phyloP scores from a whole-genome alignment of 2,113 vertebrate genomes.

The Alouatta palliata region DNA sequence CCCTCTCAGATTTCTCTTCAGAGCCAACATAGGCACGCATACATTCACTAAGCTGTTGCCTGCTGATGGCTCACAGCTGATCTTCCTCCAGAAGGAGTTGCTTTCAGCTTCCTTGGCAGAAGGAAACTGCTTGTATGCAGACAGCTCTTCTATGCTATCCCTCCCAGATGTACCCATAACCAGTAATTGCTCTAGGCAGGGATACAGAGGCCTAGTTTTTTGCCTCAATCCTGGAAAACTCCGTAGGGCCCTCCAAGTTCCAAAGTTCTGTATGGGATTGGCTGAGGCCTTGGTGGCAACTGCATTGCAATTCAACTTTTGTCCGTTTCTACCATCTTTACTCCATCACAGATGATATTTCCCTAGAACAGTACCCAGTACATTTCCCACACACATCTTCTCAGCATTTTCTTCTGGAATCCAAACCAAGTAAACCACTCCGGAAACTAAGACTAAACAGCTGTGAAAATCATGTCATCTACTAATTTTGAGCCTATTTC shows the following conservation, averaged over 20 bases:
- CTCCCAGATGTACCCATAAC: accelerated
- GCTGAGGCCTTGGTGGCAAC: not conserved
- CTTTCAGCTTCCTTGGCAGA: not conserved
- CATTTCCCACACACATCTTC: not conserved
- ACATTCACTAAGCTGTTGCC: not conserved
- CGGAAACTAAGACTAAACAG: not conserved
- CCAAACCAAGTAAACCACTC: not conserved
- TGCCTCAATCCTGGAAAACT: not conserved
- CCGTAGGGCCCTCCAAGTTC: not conserved
- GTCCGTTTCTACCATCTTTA: not conserved
- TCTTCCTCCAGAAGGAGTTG: not conserved
- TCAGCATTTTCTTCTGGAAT: not conserved
- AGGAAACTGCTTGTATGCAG: not conserved
- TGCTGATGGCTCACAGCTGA: not conserved
- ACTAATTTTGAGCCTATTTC: not conserved
- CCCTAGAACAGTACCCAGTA: not conserved
- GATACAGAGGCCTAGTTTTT: not conserved
- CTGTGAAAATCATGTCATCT: not conserved
- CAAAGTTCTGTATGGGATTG: not conserved
- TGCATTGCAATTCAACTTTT: accelerated
- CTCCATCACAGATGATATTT: not conserved
- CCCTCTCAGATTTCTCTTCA: not conserved
- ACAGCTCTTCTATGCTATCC: not conserved
- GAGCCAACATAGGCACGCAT: not conserved
- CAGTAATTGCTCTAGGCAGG: not conserved